Evolutionary conservation across 2,113 vertebrate species (phyloP), one percentile per base, ranked within the genome.

Genomic region (Catharus fuscescens): DNA sequence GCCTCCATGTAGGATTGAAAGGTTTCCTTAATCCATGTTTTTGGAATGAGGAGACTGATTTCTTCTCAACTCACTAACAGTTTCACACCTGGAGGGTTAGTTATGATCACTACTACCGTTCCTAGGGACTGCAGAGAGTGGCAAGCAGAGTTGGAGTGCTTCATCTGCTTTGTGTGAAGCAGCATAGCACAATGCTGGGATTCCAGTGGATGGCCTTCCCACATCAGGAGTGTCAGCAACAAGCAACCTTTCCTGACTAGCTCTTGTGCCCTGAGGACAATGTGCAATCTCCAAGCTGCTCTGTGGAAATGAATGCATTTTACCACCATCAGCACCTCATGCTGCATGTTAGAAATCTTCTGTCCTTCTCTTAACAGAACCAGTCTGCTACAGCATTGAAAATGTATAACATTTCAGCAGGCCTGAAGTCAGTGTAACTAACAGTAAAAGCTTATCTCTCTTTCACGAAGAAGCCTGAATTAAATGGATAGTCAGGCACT

Each of bases 31-130:
- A 84, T 59, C 21, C 4, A 1, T 14, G 6, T 47, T 88, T 88
- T 52, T 54, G 67, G 50, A 86, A 62, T 0, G 3, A 31, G 26
- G 7, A 87, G 57, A 66, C 11, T 0, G 0, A 18, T 91, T 79
- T 73, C 60, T 62, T 17, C 47, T 69, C 26, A 38, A 45, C 24
- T 53, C 52, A 56, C 16, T 44, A 47, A 18, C 8, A 48, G 18
- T 34, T 73, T 91, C 42, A n/a, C 0, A 1, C 24, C 34, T 71
- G 40, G 6, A 74, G 13, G 6, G 5, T 17, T 86, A 34, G 9
- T 74, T 77, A 25, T 54, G 38, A 25, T 70, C 25, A 5, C 48
- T 78, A 6, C 38, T 47, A 25, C 47, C 24, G 11, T 31, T 26
- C 28, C 23, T 32, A 52, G 38, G n/a, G 26, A 36, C 14, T 9